A percentile compares a stretch with the other conserved stretches of the same genome.
Conservation (phyloP, 92 coral and sea anemone species). For the Parazoanthus swiftii region DNA sequence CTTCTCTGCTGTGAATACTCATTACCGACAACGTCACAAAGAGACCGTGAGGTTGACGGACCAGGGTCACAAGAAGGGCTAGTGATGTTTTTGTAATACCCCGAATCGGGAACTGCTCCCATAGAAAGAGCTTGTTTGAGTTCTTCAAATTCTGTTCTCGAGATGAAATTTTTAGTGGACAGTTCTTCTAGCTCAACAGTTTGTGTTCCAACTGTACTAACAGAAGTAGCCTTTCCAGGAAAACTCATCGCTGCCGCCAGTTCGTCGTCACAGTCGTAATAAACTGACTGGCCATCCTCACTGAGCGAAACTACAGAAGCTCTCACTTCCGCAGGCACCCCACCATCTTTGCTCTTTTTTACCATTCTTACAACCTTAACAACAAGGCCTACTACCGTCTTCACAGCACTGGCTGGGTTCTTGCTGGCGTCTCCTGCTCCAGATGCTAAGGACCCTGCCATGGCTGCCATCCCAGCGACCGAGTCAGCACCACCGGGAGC, state of each 20-base stretch:
- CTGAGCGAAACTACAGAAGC: constrained; percentile 42
- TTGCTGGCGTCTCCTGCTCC: constrained; percentile 43
- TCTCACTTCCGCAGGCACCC: constrained; percentile 20
- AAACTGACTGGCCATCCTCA: constrained; percentile 23
- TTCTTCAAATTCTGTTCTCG: constrained; percentile 37
- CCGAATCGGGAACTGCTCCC: background rate
- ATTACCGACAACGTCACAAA: background rate
- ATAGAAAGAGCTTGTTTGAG: constrained; percentile 34
- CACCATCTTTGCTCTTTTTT: constrained; percentile 48
- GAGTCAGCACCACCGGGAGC: constrained; percentile 45
- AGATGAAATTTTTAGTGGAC: background rate
- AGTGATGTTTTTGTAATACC: background rate
- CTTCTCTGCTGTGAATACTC: background rate
- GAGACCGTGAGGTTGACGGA: background rate
- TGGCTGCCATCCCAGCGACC: constrained; percentile 44
- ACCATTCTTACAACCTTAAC: constrained; percentile 53
- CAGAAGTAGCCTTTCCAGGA: constrained; percentile 14
- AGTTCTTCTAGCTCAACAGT: background rate
- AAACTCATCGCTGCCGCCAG: background rate
- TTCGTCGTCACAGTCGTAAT: constrained; percentile 48
- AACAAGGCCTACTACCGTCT: constrained; percentile 49
- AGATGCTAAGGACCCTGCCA: constrained; percentile 30
- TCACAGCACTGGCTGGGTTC: constrained; percentile 47
- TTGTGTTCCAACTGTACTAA: constrained; percentile 26
- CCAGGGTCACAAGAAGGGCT: background rate